Evolutionary conservation across 2,888 invertebrate species (phyloP).

Genomic region (Coleophora deauratella): DNA sequence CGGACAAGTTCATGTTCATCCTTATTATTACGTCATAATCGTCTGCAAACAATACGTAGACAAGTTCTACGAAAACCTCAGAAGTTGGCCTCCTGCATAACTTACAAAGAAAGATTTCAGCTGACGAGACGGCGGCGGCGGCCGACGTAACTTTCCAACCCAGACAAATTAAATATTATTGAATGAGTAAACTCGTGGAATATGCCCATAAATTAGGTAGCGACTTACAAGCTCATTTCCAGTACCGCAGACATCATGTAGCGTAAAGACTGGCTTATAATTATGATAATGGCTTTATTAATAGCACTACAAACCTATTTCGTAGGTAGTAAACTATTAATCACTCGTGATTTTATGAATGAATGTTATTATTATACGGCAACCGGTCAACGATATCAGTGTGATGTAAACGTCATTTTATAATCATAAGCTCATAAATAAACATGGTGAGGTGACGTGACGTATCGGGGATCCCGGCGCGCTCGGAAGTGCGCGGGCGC

Average conservation of each 20-base stretch:
- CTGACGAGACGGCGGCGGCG: too few relatives aligned
- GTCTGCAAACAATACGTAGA: too few relatives aligned
- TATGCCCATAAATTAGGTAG: conserved; percentile 1
- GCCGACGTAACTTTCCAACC: conserved; percentile 6
- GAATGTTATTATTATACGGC: conserved; percentile 62
- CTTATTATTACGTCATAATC: too few relatives aligned
- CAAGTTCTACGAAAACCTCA: too few relatives aligned
- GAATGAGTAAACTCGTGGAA: conserved; percentile 24
- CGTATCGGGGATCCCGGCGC: conserved; percentile 29
- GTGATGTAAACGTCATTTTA: conserved; percentile 68
- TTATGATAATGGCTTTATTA: conserved; percentile 67
- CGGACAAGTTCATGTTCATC: conserved; percentile 59
- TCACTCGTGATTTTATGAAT: conserved; percentile 60
- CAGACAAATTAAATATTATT: too few relatives aligned
- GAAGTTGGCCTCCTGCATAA: too few relatives aligned
- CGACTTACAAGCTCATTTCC: conserved; percentile 49
- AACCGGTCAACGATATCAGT: conserved; percentile 67
- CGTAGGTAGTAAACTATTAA: conserved; percentile 64
- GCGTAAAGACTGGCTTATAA: conserved; percentile 70
- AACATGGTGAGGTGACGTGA: conserved; percentile 57
- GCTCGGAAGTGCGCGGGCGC: conserved; percentile 32
- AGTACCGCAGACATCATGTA: conserved; percentile 54
- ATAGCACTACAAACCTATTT: conserved; percentile 65
- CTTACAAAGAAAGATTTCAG: too few relatives aligned
- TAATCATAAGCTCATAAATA: conserved; percentile 72